Conservation (phyloP, 2,113 vertebrate species). For the Eulacestoma nigropectus region DNA sequence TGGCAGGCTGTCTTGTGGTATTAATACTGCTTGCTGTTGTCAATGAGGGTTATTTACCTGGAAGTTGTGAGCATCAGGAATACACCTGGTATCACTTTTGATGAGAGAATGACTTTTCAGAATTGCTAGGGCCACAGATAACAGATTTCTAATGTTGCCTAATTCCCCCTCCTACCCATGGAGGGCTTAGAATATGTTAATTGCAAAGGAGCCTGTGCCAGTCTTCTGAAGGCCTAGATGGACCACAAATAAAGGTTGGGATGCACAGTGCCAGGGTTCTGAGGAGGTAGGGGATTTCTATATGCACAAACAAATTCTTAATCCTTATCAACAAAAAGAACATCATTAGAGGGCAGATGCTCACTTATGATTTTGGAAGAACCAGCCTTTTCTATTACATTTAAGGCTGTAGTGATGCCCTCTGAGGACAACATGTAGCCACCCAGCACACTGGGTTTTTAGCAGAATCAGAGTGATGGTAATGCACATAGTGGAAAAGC, state of each 20-base stretch:
- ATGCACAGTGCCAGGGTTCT: neutral
- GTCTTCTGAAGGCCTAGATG: neutral
- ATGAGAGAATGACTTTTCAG: neutral
- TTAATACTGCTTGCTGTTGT: neutral
- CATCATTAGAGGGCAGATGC: neutral
- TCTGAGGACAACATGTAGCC: neutral
- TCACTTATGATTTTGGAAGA: neutral
- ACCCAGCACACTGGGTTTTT: neutral
- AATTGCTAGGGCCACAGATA: neutral
- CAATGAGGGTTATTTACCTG: neutral
- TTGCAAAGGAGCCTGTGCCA: neutral
- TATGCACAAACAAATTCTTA: neutral
- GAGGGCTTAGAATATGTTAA: neutral
- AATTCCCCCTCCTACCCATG: neutral
- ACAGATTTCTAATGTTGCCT: neutral
- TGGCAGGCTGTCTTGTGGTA: neutral
- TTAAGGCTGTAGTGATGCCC: neutral
- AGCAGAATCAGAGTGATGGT: neutral
- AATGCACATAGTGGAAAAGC: neutral
- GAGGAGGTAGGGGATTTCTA: neutral
- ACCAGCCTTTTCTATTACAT: neutral
- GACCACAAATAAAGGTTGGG: too few species aligned
- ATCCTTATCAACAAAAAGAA: neutral
- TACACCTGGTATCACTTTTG: neutral
- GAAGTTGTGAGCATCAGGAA: neutral